Conservation (phyloP, 2,113 vertebrate species). For the Columba janthina region DNA sequence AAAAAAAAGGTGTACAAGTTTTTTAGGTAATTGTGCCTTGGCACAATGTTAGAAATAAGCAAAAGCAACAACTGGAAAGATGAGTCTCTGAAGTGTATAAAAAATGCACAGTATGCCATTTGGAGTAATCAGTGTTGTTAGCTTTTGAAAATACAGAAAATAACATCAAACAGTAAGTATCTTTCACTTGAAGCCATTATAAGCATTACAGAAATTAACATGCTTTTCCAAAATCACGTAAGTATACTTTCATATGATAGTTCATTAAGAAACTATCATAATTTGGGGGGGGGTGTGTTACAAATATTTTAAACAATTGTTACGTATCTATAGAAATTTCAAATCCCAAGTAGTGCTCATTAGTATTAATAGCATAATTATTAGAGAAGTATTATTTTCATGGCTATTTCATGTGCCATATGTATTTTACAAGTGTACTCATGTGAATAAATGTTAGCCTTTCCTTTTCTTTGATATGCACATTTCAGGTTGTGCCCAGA, state of each 20-base stretch:
- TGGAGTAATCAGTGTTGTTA: not conserved
- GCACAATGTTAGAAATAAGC: not conserved
- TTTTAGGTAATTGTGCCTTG: not conserved
- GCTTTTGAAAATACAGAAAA: not conserved
- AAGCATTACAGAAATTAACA: not conserved
- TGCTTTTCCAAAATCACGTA: not conserved
- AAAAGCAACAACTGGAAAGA: not conserved
- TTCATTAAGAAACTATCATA: not conserved
- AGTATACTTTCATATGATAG: not conserved
- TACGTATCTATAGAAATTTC: not conserved
- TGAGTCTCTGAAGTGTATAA: not conserved
- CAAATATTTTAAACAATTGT: not conserved
- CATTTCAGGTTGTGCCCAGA: not conserved
- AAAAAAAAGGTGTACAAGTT: not conserved
- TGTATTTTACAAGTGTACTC: fast-evolving
- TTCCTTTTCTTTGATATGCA: not conserved
- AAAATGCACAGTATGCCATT: not conserved
- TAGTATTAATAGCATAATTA: not conserved
- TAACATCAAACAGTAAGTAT: not conserved
- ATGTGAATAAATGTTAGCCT: not conserved
- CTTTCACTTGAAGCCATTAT: not conserved
- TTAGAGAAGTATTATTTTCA: not conserved
- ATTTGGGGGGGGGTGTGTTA: not conserved
- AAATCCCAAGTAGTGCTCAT: not conserved
- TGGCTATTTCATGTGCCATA: not conserved